Base-by-base conservation (phyloP, 1,140 invertebrate species). In the Drosophila ananassae region DNA sequence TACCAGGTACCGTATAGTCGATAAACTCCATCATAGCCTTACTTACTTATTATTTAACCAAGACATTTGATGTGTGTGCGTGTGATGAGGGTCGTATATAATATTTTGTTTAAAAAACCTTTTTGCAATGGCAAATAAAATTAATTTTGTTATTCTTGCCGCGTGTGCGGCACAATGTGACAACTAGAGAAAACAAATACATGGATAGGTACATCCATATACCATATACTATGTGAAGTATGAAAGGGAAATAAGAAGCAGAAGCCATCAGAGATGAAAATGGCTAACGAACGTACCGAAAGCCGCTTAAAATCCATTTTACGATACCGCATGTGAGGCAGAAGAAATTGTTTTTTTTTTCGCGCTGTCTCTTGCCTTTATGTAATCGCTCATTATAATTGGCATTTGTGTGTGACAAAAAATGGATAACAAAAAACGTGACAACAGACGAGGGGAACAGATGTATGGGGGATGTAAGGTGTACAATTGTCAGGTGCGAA, bases 301-400 rank as follows among this genome's bases (percentile, higher is more conserved):
- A 73, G 71, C 64, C 39, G 82, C 78, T 82, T 82, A 69, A 85
- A 71, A 55, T 30, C 75, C 37, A 81, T 81, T 81, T 75, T 61
- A 80, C 77, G 60, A 53, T 67, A 57, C 53, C 62, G 46, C 64
- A 46, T 58, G 22, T 52, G 44, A 52, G 47, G 39, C 63, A 58
- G 79, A 85, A 82, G 83, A 85, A 85, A 89, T 87, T 69, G 66
- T 74, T 61, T 44, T 44, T 12, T 41, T 8, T 44, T 41, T 41
- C 28, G 57, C 55, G 66, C 28, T 58, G 32, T n/a, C 50, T 39
- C 52, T 41, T 56, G 63, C 34, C 74, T 87, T 89, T 87, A 87
- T 89, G 83, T 78, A 87, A 87, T 87, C 83, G 78, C 62, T 76
- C 79, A 87, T 89, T 87, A 89, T 87, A 87, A 89, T 87, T 87